These are phyloP conservation scores for Patiria pectinifera DNA, from an alignment of 53 echinoderm and acorn worm genomes.

Conservation along the genomic window DNA sequence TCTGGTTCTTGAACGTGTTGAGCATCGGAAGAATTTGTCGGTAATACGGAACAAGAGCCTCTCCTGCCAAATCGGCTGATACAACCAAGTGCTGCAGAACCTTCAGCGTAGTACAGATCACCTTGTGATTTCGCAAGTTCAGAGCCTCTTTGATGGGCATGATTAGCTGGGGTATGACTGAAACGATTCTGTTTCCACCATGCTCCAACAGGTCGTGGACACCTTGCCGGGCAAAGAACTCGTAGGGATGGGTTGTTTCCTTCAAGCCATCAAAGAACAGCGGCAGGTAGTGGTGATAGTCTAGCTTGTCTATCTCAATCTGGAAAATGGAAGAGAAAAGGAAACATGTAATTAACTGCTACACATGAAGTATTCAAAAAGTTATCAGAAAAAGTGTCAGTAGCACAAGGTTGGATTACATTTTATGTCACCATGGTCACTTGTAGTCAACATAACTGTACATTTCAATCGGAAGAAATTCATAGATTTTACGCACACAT, in stretches of 20 bases:
- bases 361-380: too few species aligned
- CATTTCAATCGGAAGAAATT: too few species aligned
- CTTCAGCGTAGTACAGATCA: constrained; percentile 93
- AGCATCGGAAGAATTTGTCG: constrained; percentile 96
- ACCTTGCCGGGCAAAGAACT: constrained; percentile 95
- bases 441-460: too few species aligned
- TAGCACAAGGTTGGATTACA: too few species aligned
- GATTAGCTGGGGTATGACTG: constrained; percentile 96
- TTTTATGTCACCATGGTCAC: too few species aligned
- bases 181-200: constrained; percentile 87
- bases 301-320: constrained; percentile 98
- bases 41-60: constrained; percentile 97
- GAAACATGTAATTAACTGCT: background rate
- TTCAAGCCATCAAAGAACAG: constrained; percentile 96
- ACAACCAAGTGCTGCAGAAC: constrained; percentile 94
- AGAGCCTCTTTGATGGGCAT: constrained; percentile 95
- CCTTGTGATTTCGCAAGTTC: constrained; percentile 75
- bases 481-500: too few species aligned
- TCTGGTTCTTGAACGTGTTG: constrained; percentile 92
- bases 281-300: constrained; percentile 99
- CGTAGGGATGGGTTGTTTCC: constrained; percentile 94
- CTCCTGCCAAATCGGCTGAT: constrained; percentile 86
- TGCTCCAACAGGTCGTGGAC: constrained; percentile 99
- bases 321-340: constrained; percentile 41
- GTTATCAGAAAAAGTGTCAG: too few species aligned